Base-by-base conservation (phyloP, 2,797 vertebrate species). In the Sebastes diploproa region DNA sequence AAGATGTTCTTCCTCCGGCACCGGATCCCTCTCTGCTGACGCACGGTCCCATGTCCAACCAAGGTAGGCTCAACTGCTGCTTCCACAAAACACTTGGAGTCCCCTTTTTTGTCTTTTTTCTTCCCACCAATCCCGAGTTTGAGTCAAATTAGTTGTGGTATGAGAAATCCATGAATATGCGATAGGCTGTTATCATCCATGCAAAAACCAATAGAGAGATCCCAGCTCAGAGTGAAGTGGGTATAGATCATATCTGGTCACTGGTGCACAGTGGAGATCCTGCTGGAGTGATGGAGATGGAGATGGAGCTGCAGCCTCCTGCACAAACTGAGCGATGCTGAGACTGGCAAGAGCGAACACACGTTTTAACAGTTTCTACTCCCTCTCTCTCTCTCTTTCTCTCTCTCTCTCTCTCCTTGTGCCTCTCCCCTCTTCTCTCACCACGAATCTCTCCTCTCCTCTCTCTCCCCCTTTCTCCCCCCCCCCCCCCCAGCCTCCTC, bases 31-130 rank as follows among this genome's bases (percentile, higher is more conserved):
- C 88, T 81, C 82, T 78, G 87, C 82, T 86, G 84, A 91, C 87
- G 86, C 93, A 81, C 90, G 92, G 88, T 95, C 91, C 96, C 95
- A 96, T 96, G 92, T 95, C 95, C 93, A 89, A 82, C 95, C 93
- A 89, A 82, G 70, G 77, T 70, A 52, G 86, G 77, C 86, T 88
- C 42, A 86, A 82, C 61, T 78, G 86, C 88, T 83, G 86, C 77
- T 86, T 68, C 90, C 82, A 81, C 78, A 84, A 77, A 88, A 54
- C 89, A 86, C 90, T 83, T 88, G 87, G 81, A 88, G 80, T 60
- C 86, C 38, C 38, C 9, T 42, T 42, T 75, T 14, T 62, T 34
- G 18, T 36, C 25, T 7, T 56, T 64, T n/a, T 71, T 25, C 54
- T 59, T 56, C 30, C 32, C 58, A 52, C 67, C 80, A 81, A 87